Conservation (phyloP, 2,113 vertebrate species). For the Fregata magnificens region DNA sequence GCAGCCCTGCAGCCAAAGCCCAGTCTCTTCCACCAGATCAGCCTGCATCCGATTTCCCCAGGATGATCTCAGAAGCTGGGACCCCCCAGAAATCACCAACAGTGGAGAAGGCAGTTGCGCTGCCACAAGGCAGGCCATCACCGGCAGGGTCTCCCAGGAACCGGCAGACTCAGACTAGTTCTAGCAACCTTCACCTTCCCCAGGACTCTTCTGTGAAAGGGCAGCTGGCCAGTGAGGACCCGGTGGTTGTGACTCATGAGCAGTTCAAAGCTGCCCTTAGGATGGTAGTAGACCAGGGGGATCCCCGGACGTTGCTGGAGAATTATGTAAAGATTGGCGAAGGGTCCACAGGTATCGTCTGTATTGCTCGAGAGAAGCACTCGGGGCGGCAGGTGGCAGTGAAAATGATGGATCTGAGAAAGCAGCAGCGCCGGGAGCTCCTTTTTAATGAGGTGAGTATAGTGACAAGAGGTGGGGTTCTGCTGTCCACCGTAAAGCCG, state of each 20-base stretch:
- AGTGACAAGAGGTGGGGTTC: not conserved
- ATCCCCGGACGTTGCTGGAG: constrained; percentile 90
- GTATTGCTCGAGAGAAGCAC: constrained; percentile 93
- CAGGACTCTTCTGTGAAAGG: constrained; percentile 79
- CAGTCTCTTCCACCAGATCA: constrained; percentile 75
- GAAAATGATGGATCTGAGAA: constrained; percentile 98
- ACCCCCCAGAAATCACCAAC: constrained; percentile 69
- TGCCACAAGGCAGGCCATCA: constrained; percentile 86
- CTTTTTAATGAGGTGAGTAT: constrained; percentile 93
- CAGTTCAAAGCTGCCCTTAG: constrained; percentile 97
- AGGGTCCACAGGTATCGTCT: constrained; percentile 96
- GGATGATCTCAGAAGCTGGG: constrained; percentile 54
- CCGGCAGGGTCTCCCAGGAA: constrained; percentile 89
- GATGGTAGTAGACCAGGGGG: constrained; percentile 97
- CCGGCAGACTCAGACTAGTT: constrained; percentile 87
- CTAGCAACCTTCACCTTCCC: constrained; percentile 86
- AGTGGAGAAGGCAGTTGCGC: not conserved
- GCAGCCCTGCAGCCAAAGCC: constrained; percentile 72
- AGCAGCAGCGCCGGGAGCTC: constrained; percentile 94
- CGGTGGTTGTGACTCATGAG: constrained; percentile 90
- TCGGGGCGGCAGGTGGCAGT: constrained; percentile 93
- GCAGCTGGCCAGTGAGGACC: constrained; percentile 75
- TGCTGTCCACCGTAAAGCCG: not conserved
- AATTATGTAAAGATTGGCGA: constrained; percentile 97
- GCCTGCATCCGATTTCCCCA: constrained; percentile 56